Percentiles rank a stretch among this genome's conserved stretches.
Evolutionary conservation across 1,140 invertebrate genomes (phyloP).

Genomic region (Vollenhovia emeryi): DNA sequence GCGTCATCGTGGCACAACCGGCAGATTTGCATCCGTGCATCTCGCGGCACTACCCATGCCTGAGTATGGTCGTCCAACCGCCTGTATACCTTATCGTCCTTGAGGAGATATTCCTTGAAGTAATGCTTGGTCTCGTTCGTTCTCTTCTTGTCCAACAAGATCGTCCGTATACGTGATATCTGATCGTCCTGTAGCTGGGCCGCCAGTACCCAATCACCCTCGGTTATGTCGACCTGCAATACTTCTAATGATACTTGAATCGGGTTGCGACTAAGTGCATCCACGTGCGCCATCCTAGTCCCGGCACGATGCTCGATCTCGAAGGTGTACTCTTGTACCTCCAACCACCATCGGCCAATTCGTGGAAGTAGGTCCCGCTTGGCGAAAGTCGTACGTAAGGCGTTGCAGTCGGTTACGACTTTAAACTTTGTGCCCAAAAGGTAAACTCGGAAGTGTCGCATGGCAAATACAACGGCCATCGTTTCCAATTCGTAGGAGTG

Average conservation of each 20-base stretch:
- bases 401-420: background rate
- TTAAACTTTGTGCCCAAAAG: background rate
- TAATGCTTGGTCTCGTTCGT: no score
- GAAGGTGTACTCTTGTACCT: slow-evolving; percentile 1
- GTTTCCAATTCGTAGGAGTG: slow-evolving; percentile 30
- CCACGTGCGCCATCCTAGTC: background rate
- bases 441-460: background rate
- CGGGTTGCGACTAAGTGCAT: background rate
- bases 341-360: background rate
- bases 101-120: no score
- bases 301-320: background rate
- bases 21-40: no score
- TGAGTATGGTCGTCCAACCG: no score
- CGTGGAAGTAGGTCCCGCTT: slow-evolving; percentile 5
- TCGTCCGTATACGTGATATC: no score
- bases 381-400: background rate
- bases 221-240: background rate
- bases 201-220: background rate
- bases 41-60: no score
- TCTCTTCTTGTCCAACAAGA: no score
- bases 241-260: background rate
- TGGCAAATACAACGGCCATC: background rate
- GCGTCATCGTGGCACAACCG: no score
- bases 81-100: no score
- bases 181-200: slow-evolving; percentile 10